Evolutionary conservation across 2,888 invertebrate species (phyloP).

Genomic region (Mallateleia sp.): DNA sequence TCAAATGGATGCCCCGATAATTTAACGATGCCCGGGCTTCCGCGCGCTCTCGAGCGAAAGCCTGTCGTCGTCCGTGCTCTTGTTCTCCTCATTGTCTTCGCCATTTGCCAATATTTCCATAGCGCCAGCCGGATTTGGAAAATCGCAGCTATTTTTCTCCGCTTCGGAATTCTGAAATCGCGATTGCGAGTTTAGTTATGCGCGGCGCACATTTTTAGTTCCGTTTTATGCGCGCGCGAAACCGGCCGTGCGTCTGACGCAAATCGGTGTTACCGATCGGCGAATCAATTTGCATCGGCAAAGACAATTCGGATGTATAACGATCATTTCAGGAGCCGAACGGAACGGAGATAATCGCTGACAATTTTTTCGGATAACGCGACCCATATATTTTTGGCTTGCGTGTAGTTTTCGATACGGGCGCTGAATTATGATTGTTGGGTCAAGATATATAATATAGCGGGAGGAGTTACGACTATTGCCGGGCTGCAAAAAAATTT

Average conservation of each 20-base stretch:
- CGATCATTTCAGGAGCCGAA: conserved; percentile 25
- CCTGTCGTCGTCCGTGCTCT: conserved; percentile 50
- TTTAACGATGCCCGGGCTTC: conserved; percentile 82
- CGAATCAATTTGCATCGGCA: conserved; percentile 59
- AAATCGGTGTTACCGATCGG: conserved; percentile 38
- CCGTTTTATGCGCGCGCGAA: conserved; percentile 46
- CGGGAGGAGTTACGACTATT: no score
- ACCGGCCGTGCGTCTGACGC: conserved; percentile 51
- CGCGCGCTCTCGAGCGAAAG: conserved; percentile 70
- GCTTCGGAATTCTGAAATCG: conserved; percentile 82
- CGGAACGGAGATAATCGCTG: conserved; percentile 8
- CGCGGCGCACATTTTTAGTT: conserved; percentile 57
- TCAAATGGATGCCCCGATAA: conserved; percentile 88
- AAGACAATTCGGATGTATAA: conserved; percentile 34
- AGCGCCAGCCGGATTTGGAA: conserved; percentile 84
- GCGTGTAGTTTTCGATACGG: background rate
- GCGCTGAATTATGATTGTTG: background rate
- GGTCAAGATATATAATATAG: background rate
- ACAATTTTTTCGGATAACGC: conserved; percentile 3
- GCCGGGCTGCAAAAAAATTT: no score
- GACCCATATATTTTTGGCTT: background rate
- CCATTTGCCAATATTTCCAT: conserved; percentile 86
- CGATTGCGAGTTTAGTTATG: conserved; percentile 77
- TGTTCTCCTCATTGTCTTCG: conserved; percentile 83
- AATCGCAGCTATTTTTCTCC: conserved; percentile 84